Evolutionary conservation across 2,797 vertebrate genomes (phyloP).

Genomic region (Helarctos malayanus): DNA sequence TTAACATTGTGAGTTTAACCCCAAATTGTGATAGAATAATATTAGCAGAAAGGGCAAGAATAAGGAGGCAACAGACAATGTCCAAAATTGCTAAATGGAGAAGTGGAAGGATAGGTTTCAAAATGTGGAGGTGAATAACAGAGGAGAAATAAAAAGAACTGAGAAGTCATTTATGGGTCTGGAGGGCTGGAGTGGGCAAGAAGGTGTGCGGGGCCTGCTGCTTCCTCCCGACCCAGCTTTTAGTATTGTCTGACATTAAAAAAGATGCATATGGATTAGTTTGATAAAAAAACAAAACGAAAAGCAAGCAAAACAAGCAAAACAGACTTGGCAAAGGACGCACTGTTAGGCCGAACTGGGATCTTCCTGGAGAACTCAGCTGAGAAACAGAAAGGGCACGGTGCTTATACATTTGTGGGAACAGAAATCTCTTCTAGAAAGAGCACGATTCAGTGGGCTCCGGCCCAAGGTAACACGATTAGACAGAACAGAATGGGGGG

Average conservation of each 20-base stretch:
- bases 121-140: background rate
- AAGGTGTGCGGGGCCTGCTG: background rate
- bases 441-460: background rate
- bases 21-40: background rate
- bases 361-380: background rate
- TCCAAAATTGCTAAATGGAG: background rate
- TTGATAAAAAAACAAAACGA: slow-evolving; percentile 28
- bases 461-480: background rate
- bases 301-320: slow-evolving; percentile 1
- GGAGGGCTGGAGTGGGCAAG: background rate
- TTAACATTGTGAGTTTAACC: background rate
- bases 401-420: background rate
- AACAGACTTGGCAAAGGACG: background rate
- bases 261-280: background rate
- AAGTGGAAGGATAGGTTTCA: background rate
- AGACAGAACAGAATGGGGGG: background rate
- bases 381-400: background rate
- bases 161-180: rapidly evolving
- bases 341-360: background rate
- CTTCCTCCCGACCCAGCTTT: background rate
- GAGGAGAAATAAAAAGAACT: background rate
- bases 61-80: background rate
- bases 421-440: background rate
- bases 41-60: background rate
- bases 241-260: background rate